Evolutionary conservation across 2,888 invertebrate species (phyloP).

Genomic region (Drosophila kanekoi): DNA sequence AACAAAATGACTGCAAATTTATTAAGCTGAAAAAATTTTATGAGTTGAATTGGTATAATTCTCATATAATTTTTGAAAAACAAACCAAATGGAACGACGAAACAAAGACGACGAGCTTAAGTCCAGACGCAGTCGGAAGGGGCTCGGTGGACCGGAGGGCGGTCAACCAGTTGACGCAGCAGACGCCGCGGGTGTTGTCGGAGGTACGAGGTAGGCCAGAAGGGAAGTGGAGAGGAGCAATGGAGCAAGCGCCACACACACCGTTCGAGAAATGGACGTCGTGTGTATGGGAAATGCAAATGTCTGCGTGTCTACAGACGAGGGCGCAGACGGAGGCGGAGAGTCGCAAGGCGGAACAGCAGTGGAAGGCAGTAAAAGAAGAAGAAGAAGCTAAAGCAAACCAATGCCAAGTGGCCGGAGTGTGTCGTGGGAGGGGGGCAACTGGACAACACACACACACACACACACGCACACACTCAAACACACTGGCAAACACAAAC

Average conservation of each 20-base stretch:
- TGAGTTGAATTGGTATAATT: conserved; percentile 83
- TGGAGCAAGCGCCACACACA: conserved; percentile 67
- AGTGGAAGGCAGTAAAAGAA: conserved; percentile 11
- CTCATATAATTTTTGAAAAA: conserved; percentile 81
- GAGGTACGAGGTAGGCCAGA: conserved; percentile 7
- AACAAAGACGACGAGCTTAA: conserved; percentile 28
- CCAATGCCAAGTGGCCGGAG: conserved; percentile 58
- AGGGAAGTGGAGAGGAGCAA: conserved; percentile 19
- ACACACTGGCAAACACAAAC: conserved; percentile 11
- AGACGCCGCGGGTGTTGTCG: conserved; percentile 47
- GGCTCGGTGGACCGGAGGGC: conserved; percentile 16
- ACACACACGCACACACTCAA: conserved; percentile 12
- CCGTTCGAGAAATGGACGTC: conserved; percentile 33
- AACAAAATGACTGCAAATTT: conserved; percentile 81
- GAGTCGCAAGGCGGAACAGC: conserved; percentile 28
- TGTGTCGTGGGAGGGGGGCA: conserved; percentile 34
- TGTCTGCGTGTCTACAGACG: conserved; percentile 60
- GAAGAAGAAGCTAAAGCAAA: conserved; percentile 45
- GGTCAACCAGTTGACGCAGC: conserved; percentile 62
- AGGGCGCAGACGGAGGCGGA: conserved; percentile 3
- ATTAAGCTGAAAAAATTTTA: conserved; percentile 82
- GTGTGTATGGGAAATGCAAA: conserved; percentile 69
- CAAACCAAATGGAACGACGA: conserved; percentile 72
- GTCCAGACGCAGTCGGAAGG: conserved; percentile 49
- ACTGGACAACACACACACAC: conserved; percentile 38